phyloP scores from a whole-genome alignment of 2,113 vertebrate genomes.

The Amblyornis subalaris region DNA sequence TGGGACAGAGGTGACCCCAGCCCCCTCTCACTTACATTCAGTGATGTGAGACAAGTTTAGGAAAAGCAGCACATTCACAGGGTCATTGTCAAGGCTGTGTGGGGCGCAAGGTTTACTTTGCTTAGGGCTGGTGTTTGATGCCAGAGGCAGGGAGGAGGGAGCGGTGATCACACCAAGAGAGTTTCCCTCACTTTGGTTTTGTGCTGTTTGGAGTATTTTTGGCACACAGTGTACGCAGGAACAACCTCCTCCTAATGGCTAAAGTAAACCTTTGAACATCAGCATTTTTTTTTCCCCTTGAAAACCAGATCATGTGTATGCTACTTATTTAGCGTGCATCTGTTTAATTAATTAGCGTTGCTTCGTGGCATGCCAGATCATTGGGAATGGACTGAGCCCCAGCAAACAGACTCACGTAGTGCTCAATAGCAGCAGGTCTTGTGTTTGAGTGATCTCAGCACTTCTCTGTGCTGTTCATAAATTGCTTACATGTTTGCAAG shows the following conservation, averaged over 20 bases:
- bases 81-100: not conserved
- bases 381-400: not conserved
- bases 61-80: not conserved
- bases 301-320: not conserved
- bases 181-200: not conserved
- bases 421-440: not conserved
- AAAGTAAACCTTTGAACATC: not conserved
- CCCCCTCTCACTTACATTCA: not conserved
- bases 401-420: not conserved
- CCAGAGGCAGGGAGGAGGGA: not conserved
- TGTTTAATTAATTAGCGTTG: not conserved
- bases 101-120: not conserved
- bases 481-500: not conserved
- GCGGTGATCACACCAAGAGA: accelerated
- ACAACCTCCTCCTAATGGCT: not conserved
- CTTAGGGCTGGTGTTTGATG: not conserved
- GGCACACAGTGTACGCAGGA: not conserved
- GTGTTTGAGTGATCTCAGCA: not conserved
- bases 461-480: not conserved
- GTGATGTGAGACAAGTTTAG: not conserved
- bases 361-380: not conserved
- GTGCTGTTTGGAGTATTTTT: not conserved
- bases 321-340: not conserved
- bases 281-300: not conserved
- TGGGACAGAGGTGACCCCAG: not conserved